Percentiles rank a stretch among this genome's conserved stretches.
Conservation (phyloP, 1,140 invertebrate genomes). For the Eufriesea mexicana region DNA sequence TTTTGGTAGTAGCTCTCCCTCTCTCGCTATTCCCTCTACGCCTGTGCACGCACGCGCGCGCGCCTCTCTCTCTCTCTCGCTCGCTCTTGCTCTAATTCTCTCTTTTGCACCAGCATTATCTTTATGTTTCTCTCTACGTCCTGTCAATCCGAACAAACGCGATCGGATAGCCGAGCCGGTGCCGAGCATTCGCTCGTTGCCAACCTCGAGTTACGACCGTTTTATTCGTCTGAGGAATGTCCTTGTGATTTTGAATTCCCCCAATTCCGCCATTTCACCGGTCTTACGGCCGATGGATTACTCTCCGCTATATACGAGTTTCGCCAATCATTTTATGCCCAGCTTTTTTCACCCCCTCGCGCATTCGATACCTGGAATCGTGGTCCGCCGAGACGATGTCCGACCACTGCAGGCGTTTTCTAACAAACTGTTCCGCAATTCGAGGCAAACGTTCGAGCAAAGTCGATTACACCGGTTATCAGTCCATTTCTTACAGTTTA, state of each 20-base stretch:
- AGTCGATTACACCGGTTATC: too few species aligned
- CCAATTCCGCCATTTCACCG: not conserved
- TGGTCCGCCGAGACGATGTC: too few species aligned
- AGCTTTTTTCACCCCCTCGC: too few species aligned
- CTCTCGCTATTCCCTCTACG: not conserved
- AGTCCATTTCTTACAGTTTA: too few species aligned
- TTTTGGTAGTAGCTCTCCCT: conserved; percentile 55
- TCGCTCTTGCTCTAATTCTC: conserved; percentile 26
- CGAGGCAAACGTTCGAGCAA: too few species aligned
- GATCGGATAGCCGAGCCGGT: conserved; percentile 28
- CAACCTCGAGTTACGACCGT: conserved; percentile 43
- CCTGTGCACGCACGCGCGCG: not conserved
- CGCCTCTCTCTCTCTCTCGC: conserved; percentile 21
- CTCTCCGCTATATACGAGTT: not conserved
- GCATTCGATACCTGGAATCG: too few species aligned
- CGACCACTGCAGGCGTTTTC: too few species aligned
- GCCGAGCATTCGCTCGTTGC: conserved; percentile 45
- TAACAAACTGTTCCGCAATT: too few species aligned
- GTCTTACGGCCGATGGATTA: not conserved
- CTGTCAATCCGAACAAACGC: conserved; percentile 28
- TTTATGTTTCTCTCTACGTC: not conserved
- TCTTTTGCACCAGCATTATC: not conserved
- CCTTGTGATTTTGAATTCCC: conserved; percentile 32
- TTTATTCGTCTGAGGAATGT: conserved; percentile 30
- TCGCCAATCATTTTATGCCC: not conserved